A percentile compares a stretch with the other conserved stretches of the same genome.
phyloP scores from a whole-genome alignment of 1,140 invertebrate genomes.

The Orchestia grillus region DNA sequence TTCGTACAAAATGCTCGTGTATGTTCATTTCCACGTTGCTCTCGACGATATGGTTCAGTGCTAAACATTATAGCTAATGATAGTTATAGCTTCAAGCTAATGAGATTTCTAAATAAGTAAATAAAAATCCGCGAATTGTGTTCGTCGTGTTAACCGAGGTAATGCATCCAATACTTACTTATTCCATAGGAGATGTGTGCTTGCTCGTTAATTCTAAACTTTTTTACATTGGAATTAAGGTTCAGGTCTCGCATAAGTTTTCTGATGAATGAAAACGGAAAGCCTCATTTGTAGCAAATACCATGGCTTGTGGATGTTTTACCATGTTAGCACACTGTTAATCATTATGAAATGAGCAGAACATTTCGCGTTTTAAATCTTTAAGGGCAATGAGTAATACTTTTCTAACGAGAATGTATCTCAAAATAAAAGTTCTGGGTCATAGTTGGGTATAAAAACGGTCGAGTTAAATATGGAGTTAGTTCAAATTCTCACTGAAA shows the following conservation, averaged over 20 bases:
- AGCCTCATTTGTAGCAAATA: not conserved
- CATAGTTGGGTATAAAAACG: not conserved
- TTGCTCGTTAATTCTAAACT: not conserved
- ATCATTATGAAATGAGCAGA: too few species aligned
- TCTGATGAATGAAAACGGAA: not conserved
- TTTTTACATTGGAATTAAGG: not conserved
- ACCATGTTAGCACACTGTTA: too few species aligned
- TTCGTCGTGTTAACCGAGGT: not conserved
- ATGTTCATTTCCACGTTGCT: too few species aligned
- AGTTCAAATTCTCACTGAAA: not conserved
- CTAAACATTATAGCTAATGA: too few species aligned
- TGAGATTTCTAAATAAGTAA: not conserved
- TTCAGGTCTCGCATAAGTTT: not conserved
- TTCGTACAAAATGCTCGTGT: too few species aligned
- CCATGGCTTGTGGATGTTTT: not conserved
- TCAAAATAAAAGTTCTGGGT: not conserved
- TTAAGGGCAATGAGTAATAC: not conserved
- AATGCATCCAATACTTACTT: not conserved
- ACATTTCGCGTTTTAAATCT: not conserved
- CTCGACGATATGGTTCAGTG: not conserved
- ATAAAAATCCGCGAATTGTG: not conserved
- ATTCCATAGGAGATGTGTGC: not conserved
- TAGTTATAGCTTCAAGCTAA: too few species aligned
- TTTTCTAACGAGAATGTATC: not conserved
- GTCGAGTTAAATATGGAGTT: not conserved